Conservation (phyloP, 1,140 invertebrate genomes). For the Drosophila rhopaloa region DNA sequence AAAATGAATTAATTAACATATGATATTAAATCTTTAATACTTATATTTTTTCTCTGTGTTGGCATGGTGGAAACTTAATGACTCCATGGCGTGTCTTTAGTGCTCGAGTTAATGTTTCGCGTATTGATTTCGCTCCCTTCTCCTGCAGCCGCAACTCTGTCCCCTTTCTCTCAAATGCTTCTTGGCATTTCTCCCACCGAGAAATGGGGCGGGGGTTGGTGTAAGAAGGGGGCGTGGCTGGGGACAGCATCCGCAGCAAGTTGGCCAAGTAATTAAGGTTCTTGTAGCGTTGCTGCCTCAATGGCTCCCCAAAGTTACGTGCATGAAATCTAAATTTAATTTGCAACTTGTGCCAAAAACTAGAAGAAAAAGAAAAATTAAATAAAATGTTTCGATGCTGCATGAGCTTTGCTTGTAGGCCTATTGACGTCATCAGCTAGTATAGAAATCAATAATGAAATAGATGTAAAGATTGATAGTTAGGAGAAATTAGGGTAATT, state of each 20-base stretch:
- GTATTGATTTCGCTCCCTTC: conserved; percentile 71
- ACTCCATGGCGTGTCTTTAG: conserved; percentile 79
- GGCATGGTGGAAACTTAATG: conserved; percentile 57
- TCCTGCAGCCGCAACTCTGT: neutral
- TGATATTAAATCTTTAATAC: too few relatives aligned
- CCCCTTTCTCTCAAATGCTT: conserved; percentile 13
- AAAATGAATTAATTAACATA: too few relatives aligned
- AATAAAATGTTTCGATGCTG: conserved; percentile 41
- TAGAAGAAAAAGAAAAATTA: conserved; percentile 21
- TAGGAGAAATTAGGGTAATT: neutral
- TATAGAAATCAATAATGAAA: neutral
- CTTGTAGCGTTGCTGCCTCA: conserved; percentile 39
- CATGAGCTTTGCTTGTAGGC: conserved; percentile 24
- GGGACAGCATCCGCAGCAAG: conserved; percentile 43
- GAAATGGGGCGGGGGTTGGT: conserved; percentile 4
- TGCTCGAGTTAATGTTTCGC: conserved; percentile 75
- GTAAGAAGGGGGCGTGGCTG: neutral
- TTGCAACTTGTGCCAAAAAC: conserved; percentile 77
- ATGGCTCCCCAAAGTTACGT: conserved; percentile 55
- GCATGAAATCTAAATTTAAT: conserved; percentile 80
- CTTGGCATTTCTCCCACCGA: conserved; percentile 26
- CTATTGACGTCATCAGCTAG: conserved; percentile 64
- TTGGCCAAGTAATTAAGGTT: conserved; percentile 73
- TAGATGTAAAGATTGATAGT: conserved; percentile 13
- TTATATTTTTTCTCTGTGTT: neutral